Percentiles rank a stretch among this genome's conserved stretches.
phyloP scores from a whole-genome alignment of 2,888 invertebrate genomes.

The Andrena hattorfiana region DNA sequence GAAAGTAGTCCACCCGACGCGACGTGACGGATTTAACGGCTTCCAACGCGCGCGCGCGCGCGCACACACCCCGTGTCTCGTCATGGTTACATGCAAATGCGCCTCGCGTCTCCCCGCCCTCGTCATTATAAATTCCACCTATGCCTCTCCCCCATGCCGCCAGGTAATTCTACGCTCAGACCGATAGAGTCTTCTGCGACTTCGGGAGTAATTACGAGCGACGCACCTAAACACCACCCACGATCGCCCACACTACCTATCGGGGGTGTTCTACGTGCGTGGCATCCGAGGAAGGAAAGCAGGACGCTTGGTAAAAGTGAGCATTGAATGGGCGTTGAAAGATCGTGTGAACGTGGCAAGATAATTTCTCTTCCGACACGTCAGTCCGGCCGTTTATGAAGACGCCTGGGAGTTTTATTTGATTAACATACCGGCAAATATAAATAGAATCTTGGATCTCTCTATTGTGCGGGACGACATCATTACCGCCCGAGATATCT shows the following conservation, averaged over 20 bases:
- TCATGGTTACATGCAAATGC: conserved; percentile 65
- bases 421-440: not conserved
- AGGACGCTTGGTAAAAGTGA: not conserved
- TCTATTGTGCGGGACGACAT: too few species aligned
- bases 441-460: not conserved
- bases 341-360: conserved; percentile 8
- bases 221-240: conserved; percentile 80
- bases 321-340: conserved; percentile 19
- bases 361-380: conserved; percentile 15
- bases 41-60: conserved; percentile 27
- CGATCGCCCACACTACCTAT: conserved; percentile 72
- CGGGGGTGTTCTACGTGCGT: conserved; percentile 38
- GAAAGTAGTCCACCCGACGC: conserved; percentile 48
- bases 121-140: conserved; percentile 73
- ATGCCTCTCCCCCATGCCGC: conserved; percentile 46
- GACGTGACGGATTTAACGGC: conserved; percentile 62
- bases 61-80: conserved; percentile 14
- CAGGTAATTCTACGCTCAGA: conserved; percentile 75
- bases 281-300: conserved; percentile 19
- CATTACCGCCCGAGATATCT: too few species aligned
- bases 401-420: not conserved
- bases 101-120: conserved; percentile 6
- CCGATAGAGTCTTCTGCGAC: conserved; percentile 79
- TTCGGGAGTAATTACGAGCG: conserved; percentile 78
- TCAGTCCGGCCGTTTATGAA: not conserved